These are phyloP conservation scores for Nezara viridula DNA, from an alignment of 2,888 invertebrate species.

Conservation along the genomic window DNA sequence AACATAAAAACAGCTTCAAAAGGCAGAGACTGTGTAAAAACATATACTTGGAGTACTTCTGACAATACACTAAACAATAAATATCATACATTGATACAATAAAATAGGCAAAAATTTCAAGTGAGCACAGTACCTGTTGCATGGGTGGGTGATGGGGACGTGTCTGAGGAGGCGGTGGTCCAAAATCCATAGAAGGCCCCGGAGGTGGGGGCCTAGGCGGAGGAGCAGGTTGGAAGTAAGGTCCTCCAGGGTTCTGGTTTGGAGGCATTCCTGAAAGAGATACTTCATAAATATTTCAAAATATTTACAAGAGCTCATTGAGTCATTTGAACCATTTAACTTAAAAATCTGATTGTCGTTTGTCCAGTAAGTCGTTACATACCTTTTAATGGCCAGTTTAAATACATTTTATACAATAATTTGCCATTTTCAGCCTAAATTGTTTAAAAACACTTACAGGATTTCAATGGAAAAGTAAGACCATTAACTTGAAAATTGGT, in stretches of 20 bases:
- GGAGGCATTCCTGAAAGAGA: slow-evolving; percentile 49
- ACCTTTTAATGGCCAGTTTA: no score
- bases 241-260: slow-evolving; percentile 50
- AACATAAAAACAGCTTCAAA: neutral
- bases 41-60: no score
- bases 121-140: slow-evolving; percentile 50
- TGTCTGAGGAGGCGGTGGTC: slow-evolving; percentile 63
- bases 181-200: slow-evolving; percentile 63
- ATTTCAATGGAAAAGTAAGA: no score
- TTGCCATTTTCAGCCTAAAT: no score
- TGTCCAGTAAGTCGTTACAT: no score
- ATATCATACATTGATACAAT: neutral
- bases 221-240: slow-evolving; percentile 59
- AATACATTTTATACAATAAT: no score
- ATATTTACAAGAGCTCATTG: no score
- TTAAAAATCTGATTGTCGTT: no score
- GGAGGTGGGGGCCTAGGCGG: slow-evolving; percentile 67
- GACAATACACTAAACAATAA: neutral
- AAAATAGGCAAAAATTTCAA: neutral
- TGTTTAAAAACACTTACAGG: no score
- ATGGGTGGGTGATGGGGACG: slow-evolving; percentile 68
- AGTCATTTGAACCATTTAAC: no score
- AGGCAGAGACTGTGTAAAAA: neutral
- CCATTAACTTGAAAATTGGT: no score
- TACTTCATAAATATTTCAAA: no score